Base-by-base conservation (phyloP, 2,888 invertebrate genomes). In the Philereme vetulata region DNA sequence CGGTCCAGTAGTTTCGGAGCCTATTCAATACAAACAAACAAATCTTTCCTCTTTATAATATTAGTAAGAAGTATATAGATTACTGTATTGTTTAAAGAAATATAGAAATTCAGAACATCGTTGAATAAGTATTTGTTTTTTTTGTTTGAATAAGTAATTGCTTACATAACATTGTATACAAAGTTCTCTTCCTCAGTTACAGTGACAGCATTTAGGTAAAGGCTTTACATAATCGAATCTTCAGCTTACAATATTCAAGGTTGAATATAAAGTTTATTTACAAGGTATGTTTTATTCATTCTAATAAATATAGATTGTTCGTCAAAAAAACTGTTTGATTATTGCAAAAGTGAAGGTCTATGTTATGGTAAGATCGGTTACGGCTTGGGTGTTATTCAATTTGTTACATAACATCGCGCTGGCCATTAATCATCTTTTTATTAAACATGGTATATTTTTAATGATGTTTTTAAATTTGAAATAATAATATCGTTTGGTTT, bases 171-270 rank as follows among this genome's bases (percentile, higher is more conserved):
- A 10, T 21, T 21, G 21, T 42, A 42, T 10, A 42, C 10, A 42
- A 10, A 42, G 42, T 42, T n/a, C 42, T 42, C 42, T 42, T 10
- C n/a, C 4, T 42, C 10, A n/a, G 1, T n/a, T 4, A 38, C 38
- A 38, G 2, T 21, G 21, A 21, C 21, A 21, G 21, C 21, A 1
- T 21, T 21, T 21, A 38, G 7, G 6, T 38, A 38, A 4, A 38
- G 5, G 21, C 8, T 38, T 38, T 42, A 33, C 46, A 33, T 46
- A 21, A 56, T 21, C 36, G 5, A 51, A 48, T 56, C 56, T 51
- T 48, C 56, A 52, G 44, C 32, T 46, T 46, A 38, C 54, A 40
- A 43, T 55, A 55, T 60, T 53, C 52, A 61, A 61, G 60, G 56
- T 42, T 56, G 56, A 52, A 61, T 48, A 48, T 56, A 45, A 45